Evolutionary conservation across 2,113 vertebrate genomes (phyloP).

Genomic region (Malurus cyaneus): DNA sequence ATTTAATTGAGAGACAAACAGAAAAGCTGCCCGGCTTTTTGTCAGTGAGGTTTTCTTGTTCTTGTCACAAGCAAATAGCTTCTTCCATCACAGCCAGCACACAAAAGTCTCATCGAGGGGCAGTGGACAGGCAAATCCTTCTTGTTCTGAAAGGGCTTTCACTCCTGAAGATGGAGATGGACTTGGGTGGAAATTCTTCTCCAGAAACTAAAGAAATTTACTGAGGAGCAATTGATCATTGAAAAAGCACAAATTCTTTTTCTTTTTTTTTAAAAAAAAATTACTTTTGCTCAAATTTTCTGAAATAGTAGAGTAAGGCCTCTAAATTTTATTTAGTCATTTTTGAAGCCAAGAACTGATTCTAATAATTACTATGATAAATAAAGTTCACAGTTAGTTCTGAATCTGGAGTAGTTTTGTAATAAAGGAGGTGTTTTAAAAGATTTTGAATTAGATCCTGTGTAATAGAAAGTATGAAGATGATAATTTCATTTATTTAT

Average conservation of each 20-base stretch:
- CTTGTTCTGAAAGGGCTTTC: neutral
- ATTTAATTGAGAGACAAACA: conserved; percentile 9
- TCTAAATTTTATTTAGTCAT: neutral
- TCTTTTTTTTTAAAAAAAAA: neutral
- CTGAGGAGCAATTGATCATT: neutral
- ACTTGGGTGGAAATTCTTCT: neutral
- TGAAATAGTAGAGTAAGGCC: neutral
- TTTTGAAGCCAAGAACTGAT: neutral
- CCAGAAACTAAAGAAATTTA: neutral
- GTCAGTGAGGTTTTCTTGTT: conserved; percentile 9
- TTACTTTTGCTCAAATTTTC: neutral
- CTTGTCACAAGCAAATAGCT: conserved; percentile 25
- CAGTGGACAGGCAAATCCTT: neutral
- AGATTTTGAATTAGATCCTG: neutral
- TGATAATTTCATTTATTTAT: too few relatives aligned
- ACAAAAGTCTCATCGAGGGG: neutral
- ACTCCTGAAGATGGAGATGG: neutral
- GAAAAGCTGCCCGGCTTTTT: conserved; percentile 1
- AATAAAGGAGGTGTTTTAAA: neutral
- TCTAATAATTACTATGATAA: neutral
- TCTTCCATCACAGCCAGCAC: neutral
- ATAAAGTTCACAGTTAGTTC: neutral
- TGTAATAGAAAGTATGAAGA: neutral
- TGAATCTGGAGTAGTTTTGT: neutral
- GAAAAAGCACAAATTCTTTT: neutral